Evolutionary conservation across 2,888 invertebrate species (phyloP), one percentile per base, ranked within the genome.

Genomic region (Melanotus villosus): DNA sequence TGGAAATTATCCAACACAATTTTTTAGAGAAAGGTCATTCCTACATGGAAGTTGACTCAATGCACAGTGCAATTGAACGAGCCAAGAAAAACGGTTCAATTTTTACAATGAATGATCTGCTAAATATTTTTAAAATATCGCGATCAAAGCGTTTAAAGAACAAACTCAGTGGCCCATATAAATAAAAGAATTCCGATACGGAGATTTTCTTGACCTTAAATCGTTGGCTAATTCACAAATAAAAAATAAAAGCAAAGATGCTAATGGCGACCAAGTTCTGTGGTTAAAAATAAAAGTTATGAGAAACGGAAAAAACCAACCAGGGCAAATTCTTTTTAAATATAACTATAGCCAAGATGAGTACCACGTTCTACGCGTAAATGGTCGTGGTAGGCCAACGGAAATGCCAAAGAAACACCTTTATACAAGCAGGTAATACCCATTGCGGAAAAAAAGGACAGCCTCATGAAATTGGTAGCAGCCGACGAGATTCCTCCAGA

Each of bases 21-120:
- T 76, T 77, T 71, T 68, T 78, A 47, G 77, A 79, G 58, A 73
- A 64, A 47, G 75, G 75, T 5, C 78, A 80, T 59, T 69, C 68
- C 14, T 68, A 70, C 45, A 79, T 76, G 74, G 75, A 78, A 34
- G 70, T 68, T 7, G 76, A 77, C 56, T 65, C 58, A 10, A 78
- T 78, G 77, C 76, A 78, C 43, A 71, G 69, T 66, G 58, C 74
- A 9, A 79, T 75, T 41, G 76, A 78, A 34, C 45, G 38, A 23
- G 65, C 70, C 52, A 75, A 76, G 52, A 75, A 72, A 71, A 47
- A 73, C 63, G 32, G 62, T 45, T 19, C 64, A 16, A 65, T 75
- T 6, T 76, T 69, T 64, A 62, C 65, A 9, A 71, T 75, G 62
- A 32, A 73, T 18, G 76, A 77, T 57, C 76, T 71, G 74, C 19